These are phyloP conservation scores for Dolichotis patagonum DNA, from an alignment of 2,113 vertebrate species.

Conservation along the genomic window DNA sequence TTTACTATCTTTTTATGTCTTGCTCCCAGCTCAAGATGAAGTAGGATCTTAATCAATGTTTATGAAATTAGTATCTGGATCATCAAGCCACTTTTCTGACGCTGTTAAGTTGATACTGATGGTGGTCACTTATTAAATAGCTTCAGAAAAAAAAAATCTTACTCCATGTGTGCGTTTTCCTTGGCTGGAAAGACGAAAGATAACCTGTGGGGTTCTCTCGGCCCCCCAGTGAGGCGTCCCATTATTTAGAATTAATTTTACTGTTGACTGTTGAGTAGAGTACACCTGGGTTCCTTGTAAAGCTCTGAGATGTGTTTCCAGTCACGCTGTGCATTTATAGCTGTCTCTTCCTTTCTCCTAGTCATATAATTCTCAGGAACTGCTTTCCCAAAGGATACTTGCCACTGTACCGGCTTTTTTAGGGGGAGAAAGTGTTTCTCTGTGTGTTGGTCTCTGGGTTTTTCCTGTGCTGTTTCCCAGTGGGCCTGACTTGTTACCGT, in stretches of 20 bases:
- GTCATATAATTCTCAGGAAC: not conserved
- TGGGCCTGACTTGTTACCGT: not conserved
- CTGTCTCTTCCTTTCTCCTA: not conserved
- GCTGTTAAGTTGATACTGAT: not conserved
- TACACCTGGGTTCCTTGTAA: not conserved
- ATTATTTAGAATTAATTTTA: not conserved
- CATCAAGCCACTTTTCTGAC: not conserved
- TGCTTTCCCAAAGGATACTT: not conserved
- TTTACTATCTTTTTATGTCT: not conserved
- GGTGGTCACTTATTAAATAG: not conserved
- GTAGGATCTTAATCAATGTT: not conserved
- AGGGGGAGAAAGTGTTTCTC: not conserved
- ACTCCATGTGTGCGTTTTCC: not conserved
- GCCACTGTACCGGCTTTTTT: accelerated
- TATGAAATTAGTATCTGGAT: not conserved
- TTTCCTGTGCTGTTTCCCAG: not conserved
- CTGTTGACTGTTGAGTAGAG: not conserved
- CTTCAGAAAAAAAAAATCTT: not conserved
- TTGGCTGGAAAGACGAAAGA: not conserved
- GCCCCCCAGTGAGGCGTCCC: accelerated
- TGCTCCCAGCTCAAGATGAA: not conserved
- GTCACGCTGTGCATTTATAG: not conserved
- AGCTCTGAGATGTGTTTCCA: not conserved
- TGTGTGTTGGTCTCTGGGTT: not conserved
- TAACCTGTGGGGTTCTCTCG: not conserved